Base-by-base conservation (phyloP, 2,888 invertebrate genomes). In the Eupeodes latifasciatus region DNA sequence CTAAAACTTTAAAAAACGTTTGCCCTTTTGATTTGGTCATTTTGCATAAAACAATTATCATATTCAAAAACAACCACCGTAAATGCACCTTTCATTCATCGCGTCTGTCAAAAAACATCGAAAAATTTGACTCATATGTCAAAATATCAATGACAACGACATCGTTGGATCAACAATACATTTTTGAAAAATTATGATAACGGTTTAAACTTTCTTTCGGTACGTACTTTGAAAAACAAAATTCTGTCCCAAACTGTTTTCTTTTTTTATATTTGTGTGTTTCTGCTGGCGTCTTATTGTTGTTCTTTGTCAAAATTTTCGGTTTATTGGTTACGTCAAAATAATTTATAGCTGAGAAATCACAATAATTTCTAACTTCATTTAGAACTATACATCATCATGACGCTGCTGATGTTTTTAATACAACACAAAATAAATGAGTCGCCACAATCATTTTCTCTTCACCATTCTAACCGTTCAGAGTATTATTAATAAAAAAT, bases 401-500 rank as follows among this genome's bases (percentile, higher is more conserved):
- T 77, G 53, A 57, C n/a, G 62, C 74, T 62, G 74, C 67, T 87
- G 79, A 82, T 75, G 67, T 80, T 84, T 85, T 77, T 62, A 78
- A 61, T 19, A 72, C 14, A 71, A 27, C 27, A 27, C 27, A 27
- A 27, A 27, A 27, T 27, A 71, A 80, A 66, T 64, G 53, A 84
- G 67, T 71, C 76, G 67, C 87, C 87, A 87, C 83, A 76, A 77
- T 61, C 80, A 83, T 84, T 72, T 72, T 76, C 55, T 19, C 64
- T 71, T 82, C 82, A 77, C 57, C 74, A 76, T 36, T 83, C 34
- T 79, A 64, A 55, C 44, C 64, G 76, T 78, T 81, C 66, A 62
- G 76, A 81, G 77, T 90, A 84, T 86, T 76, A 72, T 82, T 69
- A 69, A 51, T 36, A 57, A 84, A 80, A 64, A 89, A 69, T 36